Evolutionary conservation across 2,797 vertebrate genomes (phyloP).

Genomic region (Alosa sapidissima): DNA sequence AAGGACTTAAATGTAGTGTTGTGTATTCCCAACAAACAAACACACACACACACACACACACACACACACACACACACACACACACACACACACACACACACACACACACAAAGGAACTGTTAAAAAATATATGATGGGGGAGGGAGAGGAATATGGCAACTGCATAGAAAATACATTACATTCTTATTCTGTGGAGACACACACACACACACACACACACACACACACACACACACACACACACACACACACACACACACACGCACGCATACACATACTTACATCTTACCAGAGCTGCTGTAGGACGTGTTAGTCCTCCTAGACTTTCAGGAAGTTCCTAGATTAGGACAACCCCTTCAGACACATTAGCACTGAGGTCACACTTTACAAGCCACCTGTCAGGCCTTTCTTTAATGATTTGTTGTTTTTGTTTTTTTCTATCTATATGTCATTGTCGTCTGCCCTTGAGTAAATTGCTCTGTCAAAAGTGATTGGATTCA

Average conservation of each 20-base stretch:
- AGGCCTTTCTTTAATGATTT: background rate
- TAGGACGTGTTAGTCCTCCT: background rate
- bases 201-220: background rate
- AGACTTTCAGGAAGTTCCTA: background rate
- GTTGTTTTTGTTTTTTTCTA: background rate
- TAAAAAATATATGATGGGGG: background rate
- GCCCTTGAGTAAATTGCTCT: background rate
- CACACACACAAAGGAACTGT: conserved; percentile 13
- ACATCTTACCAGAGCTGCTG: background rate
- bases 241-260: background rate
- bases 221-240: conserved; percentile 12
- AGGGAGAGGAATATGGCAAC: too few relatives aligned
- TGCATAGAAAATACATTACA: background rate
- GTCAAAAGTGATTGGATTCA: background rate
- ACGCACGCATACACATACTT: conserved; percentile 12
- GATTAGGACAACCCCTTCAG: too few relatives aligned
- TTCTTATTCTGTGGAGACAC: background rate
- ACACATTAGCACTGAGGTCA: background rate
- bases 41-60: conserved; percentile 20
- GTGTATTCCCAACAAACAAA: background rate
- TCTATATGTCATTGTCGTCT: background rate
- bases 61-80: conserved; percentile 11
- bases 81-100: conserved; percentile 19
- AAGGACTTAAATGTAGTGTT: too few relatives aligned
- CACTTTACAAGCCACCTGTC: background rate